A percentile compares a stretch with the other conserved stretches of the same genome.
Evolutionary conservation across 2,888 invertebrate genomes (phyloP).

Genomic region (Aleiodes testaceus): DNA sequence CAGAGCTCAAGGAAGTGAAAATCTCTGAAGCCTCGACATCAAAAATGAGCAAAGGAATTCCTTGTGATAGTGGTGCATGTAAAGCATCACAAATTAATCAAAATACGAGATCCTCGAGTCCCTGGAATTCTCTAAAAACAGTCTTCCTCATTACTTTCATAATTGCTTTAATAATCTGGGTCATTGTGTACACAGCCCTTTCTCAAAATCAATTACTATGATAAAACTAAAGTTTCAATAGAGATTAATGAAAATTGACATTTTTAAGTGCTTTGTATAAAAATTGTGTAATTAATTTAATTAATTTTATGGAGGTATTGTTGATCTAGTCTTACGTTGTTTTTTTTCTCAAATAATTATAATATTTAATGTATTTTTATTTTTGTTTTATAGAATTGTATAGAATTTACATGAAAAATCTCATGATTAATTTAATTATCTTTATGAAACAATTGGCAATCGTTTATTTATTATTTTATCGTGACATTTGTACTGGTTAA

Average conservation of each 20-base stretch:
- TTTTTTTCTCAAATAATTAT: background rate
- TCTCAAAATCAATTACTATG: constrained; percentile 63
- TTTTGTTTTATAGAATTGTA: too few species aligned
- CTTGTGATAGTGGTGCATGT: constrained; percentile 63
- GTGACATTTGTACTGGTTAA: constrained; percentile 10
- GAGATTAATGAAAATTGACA: too few species aligned
- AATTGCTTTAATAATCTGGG: constrained; percentile 73
- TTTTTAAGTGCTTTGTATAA: too few species aligned
- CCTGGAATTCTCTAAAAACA: constrained; percentile 75
- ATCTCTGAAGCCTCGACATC: constrained; percentile 50
- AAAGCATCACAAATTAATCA: constrained; percentile 53
- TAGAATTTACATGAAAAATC: background rate
- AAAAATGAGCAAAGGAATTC: constrained; percentile 48
- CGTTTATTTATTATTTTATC: background rate
- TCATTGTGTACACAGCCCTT: constrained; percentile 71
- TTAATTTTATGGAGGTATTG: too few species aligned
- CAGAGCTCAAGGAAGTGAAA: constrained; percentile 66
- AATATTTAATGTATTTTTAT: constrained; percentile 2
- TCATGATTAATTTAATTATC: background rate
- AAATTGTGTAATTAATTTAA: too few species aligned
- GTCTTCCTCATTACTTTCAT: constrained; percentile 73
- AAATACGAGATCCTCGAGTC: constrained; percentile 69
- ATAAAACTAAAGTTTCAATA: constrained; percentile 36
- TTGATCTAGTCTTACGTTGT: too few species aligned
- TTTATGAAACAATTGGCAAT: background rate